Evolutionary conservation across 2,888 invertebrate species (phyloP).

Genomic region (Orthosia gracilis): DNA sequence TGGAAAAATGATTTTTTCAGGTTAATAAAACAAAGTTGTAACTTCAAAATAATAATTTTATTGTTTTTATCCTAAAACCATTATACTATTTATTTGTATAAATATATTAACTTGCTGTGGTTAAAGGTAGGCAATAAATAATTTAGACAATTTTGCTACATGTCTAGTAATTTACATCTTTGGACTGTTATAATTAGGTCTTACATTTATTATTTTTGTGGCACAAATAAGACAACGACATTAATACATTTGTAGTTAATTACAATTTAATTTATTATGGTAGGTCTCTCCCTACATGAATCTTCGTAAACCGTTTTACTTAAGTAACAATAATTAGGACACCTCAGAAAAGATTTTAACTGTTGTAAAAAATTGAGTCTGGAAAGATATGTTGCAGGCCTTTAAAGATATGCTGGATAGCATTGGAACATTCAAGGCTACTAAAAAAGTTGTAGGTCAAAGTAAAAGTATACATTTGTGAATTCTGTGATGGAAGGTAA

Average conservation of each 20-base stretch:
- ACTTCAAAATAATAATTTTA: constrained; percentile 2
- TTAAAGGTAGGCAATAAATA: constrained; percentile 42
- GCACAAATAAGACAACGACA: neutral
- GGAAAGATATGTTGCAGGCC: too few relatives aligned
- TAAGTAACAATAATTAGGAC: constrained; percentile 2
- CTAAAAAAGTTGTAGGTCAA: too few relatives aligned
- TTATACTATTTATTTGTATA: constrained; percentile 13
- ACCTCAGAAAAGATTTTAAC: neutral
- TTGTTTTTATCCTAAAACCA: constrained; percentile 10
- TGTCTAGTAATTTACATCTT: constrained; percentile 46
- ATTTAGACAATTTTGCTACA: constrained; percentile 38
- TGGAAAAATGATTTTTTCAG: neutral
- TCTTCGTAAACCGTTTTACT: neutral
- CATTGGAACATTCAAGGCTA: too few relatives aligned
- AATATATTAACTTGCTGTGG: constrained; percentile 38
- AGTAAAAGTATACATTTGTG: neutral
- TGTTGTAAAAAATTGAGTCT: neutral
- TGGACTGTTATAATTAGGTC: constrained; percentile 29
- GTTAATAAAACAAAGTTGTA: constrained; percentile 21
- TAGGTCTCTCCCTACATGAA: neutral
- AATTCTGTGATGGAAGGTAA: constrained; percentile 19
- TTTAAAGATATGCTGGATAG: too few relatives aligned
- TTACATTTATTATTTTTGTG: constrained; percentile 26
- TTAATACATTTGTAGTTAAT: neutral
- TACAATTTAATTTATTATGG: neutral